A percentile compares a stretch with the other conserved stretches of the same genome.
Conservation (phyloP, 2,888 invertebrate genomes). For the Catonia carolina region DNA sequence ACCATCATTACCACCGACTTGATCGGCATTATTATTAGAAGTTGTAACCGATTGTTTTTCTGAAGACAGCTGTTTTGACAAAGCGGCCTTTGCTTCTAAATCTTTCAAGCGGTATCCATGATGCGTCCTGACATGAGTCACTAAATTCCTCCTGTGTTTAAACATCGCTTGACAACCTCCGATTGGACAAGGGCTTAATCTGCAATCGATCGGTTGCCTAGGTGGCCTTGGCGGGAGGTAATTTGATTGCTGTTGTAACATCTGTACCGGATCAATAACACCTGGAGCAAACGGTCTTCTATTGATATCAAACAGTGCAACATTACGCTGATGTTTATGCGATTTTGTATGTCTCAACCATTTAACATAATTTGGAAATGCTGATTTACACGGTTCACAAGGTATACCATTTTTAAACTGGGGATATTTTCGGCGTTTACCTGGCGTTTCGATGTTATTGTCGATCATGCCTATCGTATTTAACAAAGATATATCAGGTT, state of each 20-base stretch:
- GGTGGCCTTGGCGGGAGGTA: neutral
- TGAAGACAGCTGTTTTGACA: too few species aligned
- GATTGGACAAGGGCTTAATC: neutral
- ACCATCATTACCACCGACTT: too few species aligned
- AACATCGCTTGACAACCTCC: conserved; percentile 15
- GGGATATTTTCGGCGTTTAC: neutral
- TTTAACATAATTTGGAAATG: conserved; percentile 17
- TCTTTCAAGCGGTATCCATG: conserved; percentile 2
- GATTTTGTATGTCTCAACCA: conserved; percentile 19
- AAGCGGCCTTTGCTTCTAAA: neutral
- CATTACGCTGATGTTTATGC: conserved; percentile 16
- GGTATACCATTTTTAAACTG: conserved; percentile 19
- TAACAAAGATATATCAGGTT: conserved; percentile 14
- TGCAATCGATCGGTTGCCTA: neutral
- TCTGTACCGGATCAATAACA: neutral
- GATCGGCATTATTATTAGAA: too few species aligned
- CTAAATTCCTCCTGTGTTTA: conserved; percentile 18
- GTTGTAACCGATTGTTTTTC: too few species aligned
- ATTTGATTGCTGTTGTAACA: neutral
- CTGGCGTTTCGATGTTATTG: too few species aligned
- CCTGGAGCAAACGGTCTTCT: neutral
- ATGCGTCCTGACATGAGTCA: conserved; percentile 10
- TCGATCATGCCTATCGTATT: neutral
- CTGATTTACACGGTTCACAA: conserved; percentile 20
- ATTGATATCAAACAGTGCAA: neutral